These are phyloP conservation scores for Diglossa cyanea DNA, from an alignment of 2,797 vertebrate species.

Conservation along the genomic window DNA sequence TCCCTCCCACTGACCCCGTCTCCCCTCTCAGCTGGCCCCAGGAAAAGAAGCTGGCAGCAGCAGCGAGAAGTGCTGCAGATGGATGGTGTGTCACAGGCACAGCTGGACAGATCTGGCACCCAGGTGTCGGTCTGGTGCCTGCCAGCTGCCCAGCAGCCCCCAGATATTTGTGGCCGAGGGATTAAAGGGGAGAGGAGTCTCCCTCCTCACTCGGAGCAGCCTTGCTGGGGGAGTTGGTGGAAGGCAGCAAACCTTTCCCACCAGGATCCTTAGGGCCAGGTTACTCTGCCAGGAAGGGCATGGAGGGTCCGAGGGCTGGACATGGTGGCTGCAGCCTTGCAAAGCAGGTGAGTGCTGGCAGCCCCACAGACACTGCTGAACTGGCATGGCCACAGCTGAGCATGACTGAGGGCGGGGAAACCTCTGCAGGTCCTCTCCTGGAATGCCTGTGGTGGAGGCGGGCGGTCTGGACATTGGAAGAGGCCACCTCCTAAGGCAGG, in stretches of 20 bases:
- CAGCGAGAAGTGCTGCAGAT: conserved; percentile 33
- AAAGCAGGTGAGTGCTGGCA: neutral
- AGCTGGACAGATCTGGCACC: conserved; percentile 68
- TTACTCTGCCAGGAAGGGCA: neutral
- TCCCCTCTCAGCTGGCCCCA: conserved; percentile 13
- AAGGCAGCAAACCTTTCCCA: neutral
- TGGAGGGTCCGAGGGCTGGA: neutral
- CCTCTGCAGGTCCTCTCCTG: neutral
- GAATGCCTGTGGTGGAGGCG: accelerated
- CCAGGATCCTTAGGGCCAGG: neutral
- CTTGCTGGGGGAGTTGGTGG: neutral
- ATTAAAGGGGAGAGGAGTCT: neutral
- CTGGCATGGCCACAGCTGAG: neutral
- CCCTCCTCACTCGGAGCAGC: neutral
- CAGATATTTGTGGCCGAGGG: neutral
- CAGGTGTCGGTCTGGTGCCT: conserved; percentile 50
- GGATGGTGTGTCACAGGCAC: conserved; percentile 56
- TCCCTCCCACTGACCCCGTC: neutral
- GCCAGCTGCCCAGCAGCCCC: conserved; percentile 63
- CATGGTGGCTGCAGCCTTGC: neutral
- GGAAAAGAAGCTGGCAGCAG: conserved; percentile 44
- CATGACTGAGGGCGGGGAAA: accelerated
- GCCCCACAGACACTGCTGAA: neutral
- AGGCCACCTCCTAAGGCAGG: neutral
- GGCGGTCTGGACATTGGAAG: neutral